phyloP scores from a whole-genome alignment of 2,113 vertebrate species.

The Dolichallabes microphthalmus region DNA sequence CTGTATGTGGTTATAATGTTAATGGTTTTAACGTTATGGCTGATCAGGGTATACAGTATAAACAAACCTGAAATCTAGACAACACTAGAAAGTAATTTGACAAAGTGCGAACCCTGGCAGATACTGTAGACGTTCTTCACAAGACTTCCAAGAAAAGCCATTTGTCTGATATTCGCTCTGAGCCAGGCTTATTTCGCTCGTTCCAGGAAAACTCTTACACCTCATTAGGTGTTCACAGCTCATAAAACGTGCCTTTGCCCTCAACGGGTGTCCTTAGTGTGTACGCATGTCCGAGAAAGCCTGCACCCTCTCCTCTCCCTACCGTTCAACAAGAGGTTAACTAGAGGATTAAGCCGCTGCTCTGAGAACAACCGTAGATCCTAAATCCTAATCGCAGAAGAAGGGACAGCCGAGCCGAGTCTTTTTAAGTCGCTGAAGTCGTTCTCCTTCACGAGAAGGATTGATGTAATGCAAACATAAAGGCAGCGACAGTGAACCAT shows the following conservation, averaged over 20 bases:
- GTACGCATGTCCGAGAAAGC: constrained; percentile 9
- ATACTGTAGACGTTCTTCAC: neutral
- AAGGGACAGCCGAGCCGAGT: neutral
- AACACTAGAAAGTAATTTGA: neutral
- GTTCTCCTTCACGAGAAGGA: neutral
- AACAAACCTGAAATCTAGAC: neutral
- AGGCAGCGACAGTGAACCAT: neutral
- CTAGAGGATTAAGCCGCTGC: constrained; percentile 56
- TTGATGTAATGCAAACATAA: neutral
- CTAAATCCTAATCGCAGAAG: constrained; percentile 47
- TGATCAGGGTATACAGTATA: neutral
- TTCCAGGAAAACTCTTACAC: neutral
- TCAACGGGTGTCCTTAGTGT: neutral
- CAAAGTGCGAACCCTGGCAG: neutral
- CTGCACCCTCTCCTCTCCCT: neutral
- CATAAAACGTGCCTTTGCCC: constrained; percentile 8
- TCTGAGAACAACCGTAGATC: constrained; percentile 37
- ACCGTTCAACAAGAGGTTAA: constrained; percentile 52
- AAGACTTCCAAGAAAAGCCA: constrained; percentile 4
- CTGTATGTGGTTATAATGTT: no score
- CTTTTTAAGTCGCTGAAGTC: neutral
- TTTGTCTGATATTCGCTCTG: neutral
- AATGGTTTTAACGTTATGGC: no score
- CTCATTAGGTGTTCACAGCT: neutral
- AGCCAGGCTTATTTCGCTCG: neutral